These are phyloP conservation scores for Stictocephala bisonia DNA, from an alignment of 2,888 invertebrate genomes.

Conservation along the genomic window DNA sequence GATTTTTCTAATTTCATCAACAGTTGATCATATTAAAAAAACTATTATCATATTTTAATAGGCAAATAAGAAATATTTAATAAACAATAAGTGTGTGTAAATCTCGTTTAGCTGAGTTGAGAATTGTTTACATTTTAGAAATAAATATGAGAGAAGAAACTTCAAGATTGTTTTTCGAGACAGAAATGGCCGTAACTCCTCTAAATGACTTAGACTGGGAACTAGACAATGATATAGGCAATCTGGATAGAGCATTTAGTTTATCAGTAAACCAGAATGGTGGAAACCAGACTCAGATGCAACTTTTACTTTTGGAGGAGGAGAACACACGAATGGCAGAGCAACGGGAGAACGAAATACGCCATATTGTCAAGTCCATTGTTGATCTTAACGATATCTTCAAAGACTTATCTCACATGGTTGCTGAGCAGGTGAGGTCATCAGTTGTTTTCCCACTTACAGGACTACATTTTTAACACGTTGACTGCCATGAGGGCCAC, in stretches of 20 bases:
- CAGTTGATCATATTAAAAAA: neutral
- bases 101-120: too few relatives aligned
- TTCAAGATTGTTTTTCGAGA: slow-evolving; percentile 88
- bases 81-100: too few relatives aligned
- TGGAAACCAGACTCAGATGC: slow-evolving; percentile 65
- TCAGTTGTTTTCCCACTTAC: too few relatives aligned
- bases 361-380: slow-evolving; percentile 91
- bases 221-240: slow-evolving; percentile 52
- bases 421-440: slow-evolving; percentile 72
- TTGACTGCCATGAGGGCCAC: too few relatives aligned
- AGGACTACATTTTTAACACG: too few relatives aligned
- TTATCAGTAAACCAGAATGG: slow-evolving; percentile 17
- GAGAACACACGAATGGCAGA: slow-evolving; percentile 81
- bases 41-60: neutral
- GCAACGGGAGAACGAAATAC: slow-evolving; percentile 87
- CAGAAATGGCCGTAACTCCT: slow-evolving; percentile 69
- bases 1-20: too few relatives aligned
- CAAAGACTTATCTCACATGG: slow-evolving; percentile 75
- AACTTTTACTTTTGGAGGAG: slow-evolving; percentile 82
- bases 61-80: too few relatives aligned
- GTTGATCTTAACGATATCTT: slow-evolving; percentile 95
- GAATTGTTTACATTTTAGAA: too few relatives aligned
- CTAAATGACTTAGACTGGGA: slow-evolving; percentile 53
- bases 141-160: slow-evolving; percentile 91
- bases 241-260: slow-evolving; percentile 48